Percentiles rank a stretch among this genome's conserved stretches.
Evolutionary conservation across 2,797 vertebrate species (phyloP).

Genomic region (Cygnus olor): DNA sequence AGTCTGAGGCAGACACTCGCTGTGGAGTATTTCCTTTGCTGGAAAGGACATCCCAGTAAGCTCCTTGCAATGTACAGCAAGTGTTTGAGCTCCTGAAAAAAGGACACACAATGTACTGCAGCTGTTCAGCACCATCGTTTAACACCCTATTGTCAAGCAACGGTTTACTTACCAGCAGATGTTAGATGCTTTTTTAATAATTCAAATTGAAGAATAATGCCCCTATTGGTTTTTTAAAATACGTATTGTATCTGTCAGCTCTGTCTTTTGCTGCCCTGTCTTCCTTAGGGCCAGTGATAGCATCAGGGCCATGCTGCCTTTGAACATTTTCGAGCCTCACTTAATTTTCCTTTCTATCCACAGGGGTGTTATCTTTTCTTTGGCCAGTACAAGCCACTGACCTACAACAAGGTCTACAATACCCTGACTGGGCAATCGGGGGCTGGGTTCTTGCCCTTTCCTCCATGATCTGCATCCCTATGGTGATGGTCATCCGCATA

Average conservation of each 20-base stretch:
- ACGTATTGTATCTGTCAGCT: not conserved
- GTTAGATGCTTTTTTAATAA: not conserved
- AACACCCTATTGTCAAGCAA: not conserved
- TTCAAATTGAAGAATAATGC: not conserved
- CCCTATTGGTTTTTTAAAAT: not conserved
- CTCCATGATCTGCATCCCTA: slow-evolving; percentile 96
- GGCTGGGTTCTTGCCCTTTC: slow-evolving; percentile 93
- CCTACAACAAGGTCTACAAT: slow-evolving; percentile 95
- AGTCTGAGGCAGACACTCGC: not conserved
- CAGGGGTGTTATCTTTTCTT: slow-evolving; percentile 96
- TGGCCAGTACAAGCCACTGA: slow-evolving; percentile 96
- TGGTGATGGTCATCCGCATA: slow-evolving; percentile 94
- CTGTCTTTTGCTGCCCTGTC: not conserved
- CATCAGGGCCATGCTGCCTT: not conserved
- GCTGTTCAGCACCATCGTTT: not conserved
- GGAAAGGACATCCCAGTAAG: not conserved
- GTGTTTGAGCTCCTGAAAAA: not conserved
- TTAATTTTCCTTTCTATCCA: slow-evolving; percentile 9
- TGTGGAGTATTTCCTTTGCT: not conserved
- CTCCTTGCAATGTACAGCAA: not conserved
- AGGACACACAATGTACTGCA: not conserved
- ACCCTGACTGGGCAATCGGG: slow-evolving; percentile 95
- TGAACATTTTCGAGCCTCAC: not conserved
- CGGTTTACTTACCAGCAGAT: not conserved
- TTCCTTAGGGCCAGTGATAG: not conserved